These are phyloP conservation scores for Euproctis similis DNA, from an alignment of 2,888 invertebrate species.

Conservation along the genomic window DNA sequence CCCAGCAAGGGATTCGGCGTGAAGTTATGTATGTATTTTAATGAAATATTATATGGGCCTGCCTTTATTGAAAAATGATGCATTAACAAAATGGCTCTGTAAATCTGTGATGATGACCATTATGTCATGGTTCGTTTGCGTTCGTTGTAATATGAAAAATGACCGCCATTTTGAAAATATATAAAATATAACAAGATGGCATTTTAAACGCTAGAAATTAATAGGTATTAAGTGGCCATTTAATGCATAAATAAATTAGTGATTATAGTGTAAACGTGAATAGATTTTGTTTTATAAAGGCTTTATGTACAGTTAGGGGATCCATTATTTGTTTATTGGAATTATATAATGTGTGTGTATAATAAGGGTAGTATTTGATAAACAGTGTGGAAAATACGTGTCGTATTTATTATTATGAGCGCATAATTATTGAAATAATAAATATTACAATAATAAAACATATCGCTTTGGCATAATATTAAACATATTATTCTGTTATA, in stretches of 20 bases:
- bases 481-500: slow-evolving; percentile 32
- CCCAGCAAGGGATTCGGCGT: too few species aligned
- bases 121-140: slow-evolving; percentile 37
- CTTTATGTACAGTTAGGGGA: slow-evolving; percentile 69
- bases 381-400: slow-evolving; percentile 43
- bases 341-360: slow-evolving; percentile 60
- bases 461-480: slow-evolving; percentile 73
- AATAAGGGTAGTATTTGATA: slow-evolving; percentile 71
- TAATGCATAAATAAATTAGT: slow-evolving; percentile 59
- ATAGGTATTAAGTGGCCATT: slow-evolving; percentile 49
- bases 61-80: slow-evolving; percentile 17
- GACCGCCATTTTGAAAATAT: slow-evolving; percentile 46
- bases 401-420: slow-evolving; percentile 41
- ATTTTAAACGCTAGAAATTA: slow-evolving; percentile 38
- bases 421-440: slow-evolving; percentile 57
- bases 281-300: slow-evolving; percentile 69
- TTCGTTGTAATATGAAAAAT: slow-evolving; percentile 36
- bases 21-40: too few species aligned
- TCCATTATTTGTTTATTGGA: slow-evolving; percentile 56
- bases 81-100: slow-evolving; percentile 39
- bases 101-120: slow-evolving; percentile 58
- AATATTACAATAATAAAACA: slow-evolving; percentile 72
- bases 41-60: too few species aligned
- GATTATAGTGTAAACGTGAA: slow-evolving; percentile 55
- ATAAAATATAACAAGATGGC: slow-evolving; percentile 40